Percentiles rank a stretch among this genome's conserved stretches.
phyloP scores from a whole-genome alignment of 2,797 vertebrate species.

The Danio tinwini region DNA sequence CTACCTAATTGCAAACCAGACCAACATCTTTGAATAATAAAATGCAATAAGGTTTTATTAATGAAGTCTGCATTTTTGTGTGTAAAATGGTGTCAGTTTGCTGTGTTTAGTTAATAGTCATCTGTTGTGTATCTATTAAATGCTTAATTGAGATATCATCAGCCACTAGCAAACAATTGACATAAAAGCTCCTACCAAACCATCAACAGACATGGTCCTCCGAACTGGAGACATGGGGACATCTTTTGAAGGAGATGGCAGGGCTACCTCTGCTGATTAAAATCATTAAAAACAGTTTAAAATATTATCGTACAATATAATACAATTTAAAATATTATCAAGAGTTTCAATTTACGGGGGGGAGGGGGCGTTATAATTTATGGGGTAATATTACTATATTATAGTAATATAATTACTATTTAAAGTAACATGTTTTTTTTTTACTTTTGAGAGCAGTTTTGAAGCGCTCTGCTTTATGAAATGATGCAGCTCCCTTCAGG shows the following conservation, averaged over 20 bases:
- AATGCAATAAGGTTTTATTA: no score
- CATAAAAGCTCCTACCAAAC: slow-evolving; percentile 71
- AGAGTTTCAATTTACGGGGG: neutral
- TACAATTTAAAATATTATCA: neutral
- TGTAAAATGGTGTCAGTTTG: no score
- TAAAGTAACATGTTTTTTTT: slow-evolving; percentile 39
- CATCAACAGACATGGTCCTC: slow-evolving; percentile 79
- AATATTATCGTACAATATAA: neutral
- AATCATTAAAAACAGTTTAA: neutral
- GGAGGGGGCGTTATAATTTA: no score
- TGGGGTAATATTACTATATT: no score
- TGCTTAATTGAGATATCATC: neutral
- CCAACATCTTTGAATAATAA: no score
- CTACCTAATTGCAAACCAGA: no score
- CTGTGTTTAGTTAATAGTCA: no score
- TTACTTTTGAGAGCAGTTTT: slow-evolving; percentile 75
- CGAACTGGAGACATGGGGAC: slow-evolving; percentile 73
- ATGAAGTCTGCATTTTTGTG: no score
- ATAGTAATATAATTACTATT: no score
- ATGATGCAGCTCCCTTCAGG: slow-evolving; percentile 79
- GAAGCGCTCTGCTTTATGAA: slow-evolving; percentile 82
- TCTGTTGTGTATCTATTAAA: neutral
- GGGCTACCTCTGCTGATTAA: neutral
- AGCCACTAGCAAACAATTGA: neutral
- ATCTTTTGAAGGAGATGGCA: slow-evolving; percentile 62